Conservation (phyloP, 2,797 vertebrate species). For the Salarias fasciatus region DNA sequence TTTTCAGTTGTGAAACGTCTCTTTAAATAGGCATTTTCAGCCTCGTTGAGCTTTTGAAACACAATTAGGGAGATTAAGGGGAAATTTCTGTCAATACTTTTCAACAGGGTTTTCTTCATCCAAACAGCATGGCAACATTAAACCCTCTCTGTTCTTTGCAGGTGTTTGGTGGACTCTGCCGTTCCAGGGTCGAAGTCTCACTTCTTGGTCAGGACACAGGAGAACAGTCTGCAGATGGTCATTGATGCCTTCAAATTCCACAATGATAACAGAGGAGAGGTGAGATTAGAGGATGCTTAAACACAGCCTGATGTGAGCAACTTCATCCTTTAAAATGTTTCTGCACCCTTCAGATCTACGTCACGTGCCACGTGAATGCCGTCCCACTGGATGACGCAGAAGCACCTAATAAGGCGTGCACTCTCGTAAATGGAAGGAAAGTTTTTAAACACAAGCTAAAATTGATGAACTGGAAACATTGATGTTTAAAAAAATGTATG, state of each 20-base stretch:
- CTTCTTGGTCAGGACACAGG: constrained; percentile 57
- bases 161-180: constrained; percentile 73
- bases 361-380: constrained; percentile 71
- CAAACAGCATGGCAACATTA: too few relatives aligned
- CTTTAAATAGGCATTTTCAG: too few relatives aligned
- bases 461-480: not conserved
- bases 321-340: not conserved
- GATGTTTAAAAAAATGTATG: too few relatives aligned
- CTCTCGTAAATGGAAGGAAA: constrained; percentile 59
- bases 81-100: too few relatives aligned
- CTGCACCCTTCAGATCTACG: constrained; percentile 65
- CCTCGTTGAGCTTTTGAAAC: too few relatives aligned
- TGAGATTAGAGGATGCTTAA: constrained; percentile 1
- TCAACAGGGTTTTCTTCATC: too few relatives aligned
- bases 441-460: not conserved
- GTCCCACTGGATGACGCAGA: constrained; percentile 52
- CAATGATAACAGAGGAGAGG: constrained; percentile 52
- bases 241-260: constrained; percentile 76
- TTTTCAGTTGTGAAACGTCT: too few relatives aligned
- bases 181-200: constrained; percentile 59
- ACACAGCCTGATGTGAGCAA: not conserved
- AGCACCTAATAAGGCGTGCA: constrained; percentile 66
- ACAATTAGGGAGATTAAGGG: too few relatives aligned
- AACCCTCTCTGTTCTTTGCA: constrained; percentile 3
- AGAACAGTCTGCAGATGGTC: constrained; percentile 62